A percentile compares a stretch with the other conserved stretches of the same genome.
These are phyloP conservation scores for Homarus americanus DNA, from an alignment of 1,140 invertebrate genomes.

Conservation along the genomic window DNA sequence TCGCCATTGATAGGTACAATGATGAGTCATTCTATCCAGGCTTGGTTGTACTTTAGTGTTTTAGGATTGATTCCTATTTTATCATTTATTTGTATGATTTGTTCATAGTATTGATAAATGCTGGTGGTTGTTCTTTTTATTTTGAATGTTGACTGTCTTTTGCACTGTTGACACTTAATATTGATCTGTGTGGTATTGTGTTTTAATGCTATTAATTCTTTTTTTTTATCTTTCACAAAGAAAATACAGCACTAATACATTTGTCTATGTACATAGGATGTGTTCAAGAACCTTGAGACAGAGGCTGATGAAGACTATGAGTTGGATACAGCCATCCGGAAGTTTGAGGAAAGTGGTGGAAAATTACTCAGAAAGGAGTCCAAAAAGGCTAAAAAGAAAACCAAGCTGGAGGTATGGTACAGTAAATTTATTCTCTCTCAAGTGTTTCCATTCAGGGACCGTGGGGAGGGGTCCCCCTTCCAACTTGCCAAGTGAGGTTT, in stretches of 20 bases:
- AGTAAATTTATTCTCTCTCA: too few relatives aligned
- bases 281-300: slow-evolving; percentile 89
- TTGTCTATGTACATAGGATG: slow-evolving; percentile 80
- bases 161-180: not conserved
- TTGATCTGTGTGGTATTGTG: not conserved
- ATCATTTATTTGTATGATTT: too few relatives aligned
- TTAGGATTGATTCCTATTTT: too few relatives aligned
- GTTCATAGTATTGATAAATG: too few relatives aligned
- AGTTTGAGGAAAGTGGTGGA: slow-evolving; percentile 37
- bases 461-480: too few relatives aligned
- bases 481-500: too few relatives aligned
- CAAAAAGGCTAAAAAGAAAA: not conserved
- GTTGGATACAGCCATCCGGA: slow-evolving; percentile 79
- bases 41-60: too few relatives aligned
- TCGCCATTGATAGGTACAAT: too few relatives aligned
- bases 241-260: too few relatives aligned
- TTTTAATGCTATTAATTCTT: not conserved
- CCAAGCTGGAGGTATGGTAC: slow-evolving; percentile 1
- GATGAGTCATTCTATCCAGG: too few relatives aligned
- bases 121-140: too few relatives aligned
- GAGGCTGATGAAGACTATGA: slow-evolving; percentile 93
- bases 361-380: not conserved
- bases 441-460: too few relatives aligned
- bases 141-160: not conserved
- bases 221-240: not conserved